Conservation (phyloP, 2,888 invertebrate genomes). For the Lathronympha strigana region DNA sequence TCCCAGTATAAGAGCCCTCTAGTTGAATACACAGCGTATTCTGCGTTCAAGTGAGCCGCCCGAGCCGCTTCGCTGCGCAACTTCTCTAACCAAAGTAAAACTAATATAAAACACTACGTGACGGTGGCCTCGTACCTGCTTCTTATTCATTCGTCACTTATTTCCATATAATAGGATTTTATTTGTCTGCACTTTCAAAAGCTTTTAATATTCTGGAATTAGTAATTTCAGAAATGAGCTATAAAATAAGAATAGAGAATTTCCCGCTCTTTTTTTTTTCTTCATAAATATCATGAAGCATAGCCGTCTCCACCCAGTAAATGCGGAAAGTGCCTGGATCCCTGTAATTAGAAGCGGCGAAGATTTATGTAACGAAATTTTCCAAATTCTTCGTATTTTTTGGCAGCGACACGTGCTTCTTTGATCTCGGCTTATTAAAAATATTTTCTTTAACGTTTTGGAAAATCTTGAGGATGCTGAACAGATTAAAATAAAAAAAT, state of each 20-base stretch:
- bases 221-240: too few species aligned
- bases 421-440: constrained; percentile 51
- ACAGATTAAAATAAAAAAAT: too few species aligned
- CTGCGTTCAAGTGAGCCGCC: constrained; percentile 68
- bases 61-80: constrained; percentile 65
- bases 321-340: constrained; percentile 69
- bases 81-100: constrained; percentile 62
- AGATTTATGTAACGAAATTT: constrained; percentile 78
- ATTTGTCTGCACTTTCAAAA: background rate
- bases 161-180: constrained; percentile 44
- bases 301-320: constrained; percentile 71
- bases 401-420: constrained; percentile 65
- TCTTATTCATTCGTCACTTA: constrained; percentile 57
- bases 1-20: constrained; percentile 66
- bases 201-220: background rate
- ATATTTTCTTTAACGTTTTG: constrained; percentile 43
- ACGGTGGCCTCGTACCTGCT: constrained; percentile 55
- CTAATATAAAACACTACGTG: constrained; percentile 70
- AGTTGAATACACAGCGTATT: constrained; percentile 67
- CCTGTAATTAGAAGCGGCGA: constrained; percentile 77
- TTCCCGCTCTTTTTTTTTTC: constrained; percentile 65
- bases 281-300: constrained; percentile 77
- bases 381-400: constrained; percentile 78
- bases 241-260: constrained; percentile 50
- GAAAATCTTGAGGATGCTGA: constrained; percentile 18